phyloP scores from a whole-genome alignment of 2,797 vertebrate species.

The Heterohyrax brucei region DNA sequence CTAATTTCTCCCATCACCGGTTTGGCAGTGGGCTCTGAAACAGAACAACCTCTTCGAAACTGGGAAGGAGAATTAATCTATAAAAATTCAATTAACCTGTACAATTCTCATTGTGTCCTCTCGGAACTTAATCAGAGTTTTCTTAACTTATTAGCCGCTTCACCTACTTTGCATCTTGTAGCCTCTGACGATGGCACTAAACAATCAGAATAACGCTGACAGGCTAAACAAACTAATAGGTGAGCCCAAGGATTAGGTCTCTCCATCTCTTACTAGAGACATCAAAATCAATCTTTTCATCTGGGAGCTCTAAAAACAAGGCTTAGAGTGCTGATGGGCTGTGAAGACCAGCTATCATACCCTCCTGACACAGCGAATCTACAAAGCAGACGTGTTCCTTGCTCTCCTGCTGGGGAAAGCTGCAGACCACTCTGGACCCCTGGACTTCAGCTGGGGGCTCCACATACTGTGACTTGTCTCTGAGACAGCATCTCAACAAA shows the following conservation, averaged over 20 bases:
- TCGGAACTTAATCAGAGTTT: conserved; percentile 86
- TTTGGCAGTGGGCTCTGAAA: conserved; percentile 82
- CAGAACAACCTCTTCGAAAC: conserved; percentile 83
- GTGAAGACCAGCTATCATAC: neutral
- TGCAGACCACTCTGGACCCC: neutral
- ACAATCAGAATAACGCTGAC: conserved; percentile 75
- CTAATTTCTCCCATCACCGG: conserved; percentile 84
- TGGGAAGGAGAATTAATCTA: conserved; percentile 88
- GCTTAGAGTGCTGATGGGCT: neutral
- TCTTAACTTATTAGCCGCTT: conserved; percentile 86
- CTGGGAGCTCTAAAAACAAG: neutral
- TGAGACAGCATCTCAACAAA: neutral
- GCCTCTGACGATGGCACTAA: conserved; percentile 5
- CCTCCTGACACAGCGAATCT: neutral
- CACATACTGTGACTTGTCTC: neutral
- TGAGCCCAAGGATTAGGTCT: conserved; percentile 62
- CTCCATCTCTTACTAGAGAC: conserved; percentile 36
- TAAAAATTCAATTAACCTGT: conserved; percentile 91
- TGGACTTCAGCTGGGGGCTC: neutral
- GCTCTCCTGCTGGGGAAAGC: neutral
- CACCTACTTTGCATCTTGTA: conserved; percentile 76
- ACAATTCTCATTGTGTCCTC: conserved; percentile 85
- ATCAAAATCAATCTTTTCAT: conserved; percentile 26
- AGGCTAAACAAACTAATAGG: conserved; percentile 66
- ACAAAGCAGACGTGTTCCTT: neutral